A percentile compares a stretch with the other conserved stretches of the same genome.
Conservation (phyloP, 2,888 invertebrate genomes). For the Amiota communis region DNA sequence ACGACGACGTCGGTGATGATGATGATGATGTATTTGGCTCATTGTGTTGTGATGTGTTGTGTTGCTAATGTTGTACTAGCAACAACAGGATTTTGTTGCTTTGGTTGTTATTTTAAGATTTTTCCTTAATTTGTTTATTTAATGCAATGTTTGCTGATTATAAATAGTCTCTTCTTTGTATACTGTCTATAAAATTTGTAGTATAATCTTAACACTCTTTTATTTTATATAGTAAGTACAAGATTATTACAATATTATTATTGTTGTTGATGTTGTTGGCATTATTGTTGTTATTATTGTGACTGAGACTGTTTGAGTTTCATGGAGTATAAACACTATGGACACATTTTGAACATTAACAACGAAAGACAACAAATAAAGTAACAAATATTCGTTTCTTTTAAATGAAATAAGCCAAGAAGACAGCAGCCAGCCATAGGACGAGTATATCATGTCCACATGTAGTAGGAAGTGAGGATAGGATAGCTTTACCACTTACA, state of each 20-base stretch:
- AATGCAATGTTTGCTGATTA: not conserved
- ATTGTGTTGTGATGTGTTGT: constrained; percentile 54
- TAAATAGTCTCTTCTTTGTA: not conserved
- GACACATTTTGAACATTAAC: no score
- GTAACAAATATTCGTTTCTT: no score
- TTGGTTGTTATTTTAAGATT: constrained; percentile 1
- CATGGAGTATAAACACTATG: no score
- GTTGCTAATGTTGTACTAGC: constrained; percentile 51
- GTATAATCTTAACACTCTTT: not conserved
- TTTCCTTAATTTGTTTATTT: constrained; percentile 4
- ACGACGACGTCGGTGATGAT: constrained; percentile 62
- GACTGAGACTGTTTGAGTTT: no score
- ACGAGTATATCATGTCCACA: not conserved
- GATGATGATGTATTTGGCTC: constrained; percentile 51
- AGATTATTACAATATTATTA: not conserved
- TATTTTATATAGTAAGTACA: constrained; percentile 11
- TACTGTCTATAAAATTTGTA: not conserved
- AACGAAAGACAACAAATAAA: no score
- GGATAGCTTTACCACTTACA: constrained; percentile 18
- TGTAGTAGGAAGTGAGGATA: not conserved
- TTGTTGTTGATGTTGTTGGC: no score
- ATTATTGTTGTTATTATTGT: no score
- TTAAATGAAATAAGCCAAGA: no score
- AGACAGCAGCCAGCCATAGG: no score
- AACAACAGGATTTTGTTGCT: constrained; percentile 40